Conservation (phyloP, 2,797 vertebrate genomes). For the Hybognathus amarus region DNA sequence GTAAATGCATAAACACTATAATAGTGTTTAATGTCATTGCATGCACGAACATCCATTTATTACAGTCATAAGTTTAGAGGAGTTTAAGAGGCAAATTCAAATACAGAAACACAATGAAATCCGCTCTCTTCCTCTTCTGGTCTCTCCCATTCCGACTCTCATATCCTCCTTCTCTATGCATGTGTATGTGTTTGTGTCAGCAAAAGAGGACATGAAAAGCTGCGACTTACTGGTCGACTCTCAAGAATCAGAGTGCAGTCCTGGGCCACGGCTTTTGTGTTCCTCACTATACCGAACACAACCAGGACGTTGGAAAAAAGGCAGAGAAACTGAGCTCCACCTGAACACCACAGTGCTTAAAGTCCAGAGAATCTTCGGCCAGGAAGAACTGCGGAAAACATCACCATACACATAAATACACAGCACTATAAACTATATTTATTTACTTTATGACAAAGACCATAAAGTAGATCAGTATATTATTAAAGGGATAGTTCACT, state of each 20-base stretch:
- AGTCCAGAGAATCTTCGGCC: slow-evolving; percentile 71
- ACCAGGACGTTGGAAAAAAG: slow-evolving; percentile 86
- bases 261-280: slow-evolving; percentile 48
- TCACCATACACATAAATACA: slow-evolving; percentile 15
- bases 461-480: too few relatives aligned
- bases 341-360: slow-evolving; percentile 73
- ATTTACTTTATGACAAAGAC: not conserved
- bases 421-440: not conserved
- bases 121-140: not conserved
- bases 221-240: slow-evolving; percentile 75
- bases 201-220: slow-evolving; percentile 18
- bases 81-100: not conserved
- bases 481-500: too few relatives aligned
- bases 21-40: not conserved
- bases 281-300: slow-evolving; percentile 78
- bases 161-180: not conserved
- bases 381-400: slow-evolving; percentile 73
- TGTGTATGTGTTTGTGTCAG: not conserved
- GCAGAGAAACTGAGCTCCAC: slow-evolving; percentile 82
- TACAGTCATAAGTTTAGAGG: not conserved
- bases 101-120: not conserved
- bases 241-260: slow-evolving; percentile 77
- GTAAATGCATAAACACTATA: too few relatives aligned
- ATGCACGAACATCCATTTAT: not conserved
- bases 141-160: not conserved